Conservation (phyloP, 1,140 invertebrate genomes). For the Macrosteles quadrilineatus region DNA sequence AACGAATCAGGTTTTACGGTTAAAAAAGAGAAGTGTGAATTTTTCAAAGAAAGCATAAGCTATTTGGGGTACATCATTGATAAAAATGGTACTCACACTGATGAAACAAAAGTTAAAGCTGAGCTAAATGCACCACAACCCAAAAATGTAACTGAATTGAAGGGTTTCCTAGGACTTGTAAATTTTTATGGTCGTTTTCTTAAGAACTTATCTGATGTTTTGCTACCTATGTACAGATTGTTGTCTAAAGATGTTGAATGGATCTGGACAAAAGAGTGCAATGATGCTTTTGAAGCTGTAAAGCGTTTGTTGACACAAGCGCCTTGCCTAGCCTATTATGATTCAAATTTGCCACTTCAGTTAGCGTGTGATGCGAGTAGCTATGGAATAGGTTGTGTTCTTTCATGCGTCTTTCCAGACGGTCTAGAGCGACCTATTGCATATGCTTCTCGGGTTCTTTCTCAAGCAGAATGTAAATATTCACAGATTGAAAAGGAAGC, state of each 20-base stretch:
- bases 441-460: slow-evolving; percentile 51
- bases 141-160: slow-evolving; percentile 2
- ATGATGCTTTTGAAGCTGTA: slow-evolving; percentile 51
- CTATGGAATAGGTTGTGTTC: slow-evolving; percentile 53
- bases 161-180: slow-evolving; percentile 9
- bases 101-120: background rate
- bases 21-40: too few relatives aligned
- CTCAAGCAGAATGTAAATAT: slow-evolving; percentile 44
- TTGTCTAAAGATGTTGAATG: background rate
- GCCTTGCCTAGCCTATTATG: slow-evolving; percentile 44
- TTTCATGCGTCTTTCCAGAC: slow-evolving; percentile 50
- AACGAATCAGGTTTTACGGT: background rate
- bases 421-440: slow-evolving; percentile 46
- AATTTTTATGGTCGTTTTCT: slow-evolving; percentile 12
- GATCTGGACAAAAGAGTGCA: background rate
- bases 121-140: background rate
- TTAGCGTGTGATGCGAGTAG: slow-evolving; percentile 54
- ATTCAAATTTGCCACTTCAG: slow-evolving; percentile 46
- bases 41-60: background rate
- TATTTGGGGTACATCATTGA: background rate
- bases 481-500: slow-evolving; percentile 11
- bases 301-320: slow-evolving; percentile 37
- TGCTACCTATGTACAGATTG: slow-evolving; percentile 38
- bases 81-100: slow-evolving; percentile 9
- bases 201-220: slow-evolving; percentile 27